Evolutionary conservation across 2,888 invertebrate species (phyloP), one percentile per base, ranked within the genome.

Genomic region (Eupithecia dodoneata): DNA sequence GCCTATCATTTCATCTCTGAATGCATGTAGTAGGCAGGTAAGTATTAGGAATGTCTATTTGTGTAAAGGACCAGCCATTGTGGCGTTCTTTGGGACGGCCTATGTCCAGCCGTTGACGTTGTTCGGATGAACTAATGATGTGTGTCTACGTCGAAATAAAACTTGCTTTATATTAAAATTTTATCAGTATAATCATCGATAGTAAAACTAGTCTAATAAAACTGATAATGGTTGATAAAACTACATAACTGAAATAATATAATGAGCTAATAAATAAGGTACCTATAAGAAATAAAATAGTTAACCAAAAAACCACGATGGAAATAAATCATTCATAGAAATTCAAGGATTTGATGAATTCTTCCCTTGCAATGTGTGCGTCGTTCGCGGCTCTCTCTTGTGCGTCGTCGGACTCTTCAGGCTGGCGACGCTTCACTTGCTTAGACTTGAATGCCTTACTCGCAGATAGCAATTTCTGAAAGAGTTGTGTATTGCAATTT

Each of bases 331-430:
- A 52, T 44, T 81, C 45, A 65, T 79, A 42, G 45, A 44, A 84
- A 75, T 83, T 77, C 47, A 88, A 72, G 41, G 83, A 80, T 4
- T 77, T 78, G 6, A 87, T 82, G 55, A 85, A 85, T 18, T 84
- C 80, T 12, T 82, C 78, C 4, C 85, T 76, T 0, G 83, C 83
- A 13, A 76, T 30, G 15, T 87, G 81, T 0, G 83, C 81, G 45
- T 83, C 79, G 77, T 82, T 85, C 0, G 75, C 81, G 12, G 80
- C 81, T 65, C 80, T 78, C 0, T 86, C 83, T 5, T 80, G 76
- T 0, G 83, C n/a, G 44, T 91, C 89, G 75, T 92, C 92, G 0
- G 66, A 66, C 66, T 66, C 66, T 15, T 66, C 66, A 6, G 66
- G 66, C 66, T 66, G 42, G 42, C 66, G 66, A 7, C 42, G 41